A percentile compares a stretch with the other conserved stretches of the same genome.
phyloP scores from a whole-genome alignment of 2,888 invertebrate genomes.

The Campoletis raptor region DNA sequence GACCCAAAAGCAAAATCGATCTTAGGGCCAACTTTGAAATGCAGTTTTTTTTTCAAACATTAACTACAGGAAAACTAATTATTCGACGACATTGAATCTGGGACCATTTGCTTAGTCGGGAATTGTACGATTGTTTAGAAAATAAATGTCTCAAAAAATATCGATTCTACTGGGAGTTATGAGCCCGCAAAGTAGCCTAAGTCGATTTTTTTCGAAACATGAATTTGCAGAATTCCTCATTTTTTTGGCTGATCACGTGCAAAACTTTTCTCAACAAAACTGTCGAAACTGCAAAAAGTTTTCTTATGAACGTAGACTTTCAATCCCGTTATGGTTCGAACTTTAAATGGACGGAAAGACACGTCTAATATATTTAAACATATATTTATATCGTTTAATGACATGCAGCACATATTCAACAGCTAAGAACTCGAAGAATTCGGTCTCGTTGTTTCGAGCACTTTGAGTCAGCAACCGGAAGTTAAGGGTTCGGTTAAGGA shows the following conservation, averaged over 20 bases:
- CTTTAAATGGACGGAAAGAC: background rate
- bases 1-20: too few species aligned
- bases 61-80: too few species aligned
- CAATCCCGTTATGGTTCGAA: background rate
- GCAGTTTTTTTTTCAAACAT: too few species aligned
- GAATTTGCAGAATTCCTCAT: background rate
- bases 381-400: background rate
- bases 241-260: background rate
- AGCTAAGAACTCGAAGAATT: conserved; percentile 34
- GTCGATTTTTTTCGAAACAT: background rate
- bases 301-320: too few species aligned
- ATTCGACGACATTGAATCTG: too few species aligned
- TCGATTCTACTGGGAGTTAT: too few species aligned
- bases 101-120: too few species aligned
- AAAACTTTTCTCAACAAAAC: background rate
- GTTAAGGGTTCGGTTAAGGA: background rate
- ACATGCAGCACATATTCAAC: conserved; percentile 30
- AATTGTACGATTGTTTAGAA: too few species aligned
- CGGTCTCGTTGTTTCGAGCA: conserved; percentile 11
- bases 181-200: too few species aligned
- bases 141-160: too few species aligned
- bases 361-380: background rate
- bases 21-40: too few species aligned
- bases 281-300: background rate
- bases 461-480: background rate